Evolutionary conservation across 2,113 vertebrate genomes (phyloP).

Genomic region (Corvus cornix): DNA sequence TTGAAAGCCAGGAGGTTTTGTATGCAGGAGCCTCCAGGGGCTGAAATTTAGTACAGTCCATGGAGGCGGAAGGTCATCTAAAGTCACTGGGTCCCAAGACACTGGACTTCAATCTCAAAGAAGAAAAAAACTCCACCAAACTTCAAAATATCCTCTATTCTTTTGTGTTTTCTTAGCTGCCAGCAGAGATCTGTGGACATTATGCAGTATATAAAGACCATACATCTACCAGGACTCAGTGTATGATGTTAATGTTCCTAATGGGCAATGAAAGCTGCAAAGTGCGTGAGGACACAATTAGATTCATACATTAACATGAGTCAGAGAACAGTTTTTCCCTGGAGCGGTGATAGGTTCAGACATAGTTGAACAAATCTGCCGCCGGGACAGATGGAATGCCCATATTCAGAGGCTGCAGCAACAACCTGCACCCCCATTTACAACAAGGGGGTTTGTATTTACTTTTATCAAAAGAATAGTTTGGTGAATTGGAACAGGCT

Average conservation of each 20-base stretch:
- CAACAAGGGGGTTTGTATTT: not conserved
- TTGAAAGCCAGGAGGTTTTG: conserved; percentile 78
- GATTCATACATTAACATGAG: conserved; percentile 69
- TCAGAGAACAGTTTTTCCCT: conserved; percentile 55
- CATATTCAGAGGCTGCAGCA: conserved; percentile 21
- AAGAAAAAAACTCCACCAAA: conserved; percentile 41
- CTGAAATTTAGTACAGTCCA: conserved; percentile 80
- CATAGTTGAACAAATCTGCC: conserved; percentile 57
- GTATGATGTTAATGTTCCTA: conserved; percentile 69
- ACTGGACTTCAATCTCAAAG: conserved; percentile 78
- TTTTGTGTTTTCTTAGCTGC: conserved; percentile 65
- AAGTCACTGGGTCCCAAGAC: conserved; percentile 82
- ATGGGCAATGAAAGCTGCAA: conserved; percentile 46
- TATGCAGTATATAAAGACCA: conserved; percentile 47
- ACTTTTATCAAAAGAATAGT: not conserved
- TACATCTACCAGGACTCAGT: conserved; percentile 20
- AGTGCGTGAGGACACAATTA: conserved; percentile 38
- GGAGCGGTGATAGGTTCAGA: conserved; percentile 52
- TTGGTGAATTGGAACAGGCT: not conserved
- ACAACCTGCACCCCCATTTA: not conserved
- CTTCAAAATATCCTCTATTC: conserved; percentile 77
- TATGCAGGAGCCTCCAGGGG: conserved; percentile 81
- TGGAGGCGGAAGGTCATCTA: conserved; percentile 77
- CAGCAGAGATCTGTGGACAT: conserved; percentile 68
- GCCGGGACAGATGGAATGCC: conserved; percentile 51